A percentile compares a stretch with the other conserved stretches of the same genome.
These are phyloP conservation scores for Stichopus horrens DNA, from an alignment of 53 echinoderm and acorn worm species.

Conservation along the genomic window DNA sequence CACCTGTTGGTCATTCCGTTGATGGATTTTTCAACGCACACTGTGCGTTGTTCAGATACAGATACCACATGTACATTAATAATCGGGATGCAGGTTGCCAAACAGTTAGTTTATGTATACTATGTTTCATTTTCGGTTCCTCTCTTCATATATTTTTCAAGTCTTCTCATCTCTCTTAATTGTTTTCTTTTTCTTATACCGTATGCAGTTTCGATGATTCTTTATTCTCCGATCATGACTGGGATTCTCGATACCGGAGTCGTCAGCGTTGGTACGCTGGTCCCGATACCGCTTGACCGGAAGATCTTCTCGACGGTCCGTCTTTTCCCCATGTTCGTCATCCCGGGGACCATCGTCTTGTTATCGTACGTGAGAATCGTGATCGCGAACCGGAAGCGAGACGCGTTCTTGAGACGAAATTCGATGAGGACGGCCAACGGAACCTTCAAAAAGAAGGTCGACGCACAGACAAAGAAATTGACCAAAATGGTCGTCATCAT, in stretches of 20 bases:
- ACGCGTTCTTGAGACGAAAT: background rate
- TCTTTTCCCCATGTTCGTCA: constrained; percentile 29
- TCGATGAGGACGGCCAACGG: background rate
- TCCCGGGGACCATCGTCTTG: constrained; percentile 13
- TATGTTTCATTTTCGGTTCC: no score
- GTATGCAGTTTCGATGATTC: constrained; percentile 6
- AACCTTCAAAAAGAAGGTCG: background rate
- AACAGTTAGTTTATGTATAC: no score
- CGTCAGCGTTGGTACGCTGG: background rate
- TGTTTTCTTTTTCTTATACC: background rate
- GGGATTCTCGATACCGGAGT: background rate
- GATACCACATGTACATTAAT: no score
- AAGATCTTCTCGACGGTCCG: constrained; percentile 15
- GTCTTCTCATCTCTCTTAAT: background rate
- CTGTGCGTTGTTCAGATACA: no score
- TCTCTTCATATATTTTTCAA: no score
- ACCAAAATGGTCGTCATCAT: constrained; percentile 18
- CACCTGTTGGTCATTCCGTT: no score
- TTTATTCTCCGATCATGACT: background rate
- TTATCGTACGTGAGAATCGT: constrained; percentile 14
- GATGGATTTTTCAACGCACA: no score
- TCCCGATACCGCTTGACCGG: background rate
- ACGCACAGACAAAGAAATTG: constrained; percentile 9
- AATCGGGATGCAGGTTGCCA: no score
- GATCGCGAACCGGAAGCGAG: background rate